These are phyloP conservation scores for Dugesia japonica DNA, from an alignment of 2,888 invertebrate species.

Conservation along the genomic window DNA sequence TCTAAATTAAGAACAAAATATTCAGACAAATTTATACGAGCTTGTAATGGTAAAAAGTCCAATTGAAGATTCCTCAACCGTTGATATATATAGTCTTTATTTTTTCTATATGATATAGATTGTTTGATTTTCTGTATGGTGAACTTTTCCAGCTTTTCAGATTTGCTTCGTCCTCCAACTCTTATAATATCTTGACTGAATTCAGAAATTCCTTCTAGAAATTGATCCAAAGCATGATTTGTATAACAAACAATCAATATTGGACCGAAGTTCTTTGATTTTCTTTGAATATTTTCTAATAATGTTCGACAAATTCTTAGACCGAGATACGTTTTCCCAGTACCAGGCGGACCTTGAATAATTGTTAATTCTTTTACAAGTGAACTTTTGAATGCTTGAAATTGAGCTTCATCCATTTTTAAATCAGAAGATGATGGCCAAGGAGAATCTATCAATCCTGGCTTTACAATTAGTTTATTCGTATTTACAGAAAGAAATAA, in stretches of 20 bases:
- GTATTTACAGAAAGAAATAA: too few species aligned
- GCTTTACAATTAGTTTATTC: too few species aligned
- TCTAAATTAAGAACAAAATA: too few species aligned
- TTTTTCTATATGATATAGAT: too few species aligned
- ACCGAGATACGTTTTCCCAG: slow-evolving; percentile 68
- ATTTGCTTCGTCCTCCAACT: slow-evolving; percentile 41
- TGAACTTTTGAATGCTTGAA: slow-evolving; percentile 8
- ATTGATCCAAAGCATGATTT: slow-evolving; percentile 72
- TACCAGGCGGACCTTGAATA: slow-evolving; percentile 61
- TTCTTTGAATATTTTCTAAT: slow-evolving; percentile 26
- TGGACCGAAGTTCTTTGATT: slow-evolving; percentile 44
- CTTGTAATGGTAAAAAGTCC: too few species aligned
- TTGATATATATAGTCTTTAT: too few species aligned
- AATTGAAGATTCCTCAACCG: too few species aligned
- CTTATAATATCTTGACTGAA: slow-evolving; percentile 36
- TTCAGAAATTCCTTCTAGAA: slow-evolving; percentile 53
- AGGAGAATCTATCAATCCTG: too few species aligned
- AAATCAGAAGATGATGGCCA: too few species aligned
- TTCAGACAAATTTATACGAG: too few species aligned
- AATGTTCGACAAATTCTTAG: slow-evolving; percentile 56
- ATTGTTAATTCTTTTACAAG: slow-evolving; percentile 14
- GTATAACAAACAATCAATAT: slow-evolving; percentile 67
- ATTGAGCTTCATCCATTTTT: slow-evolving; percentile 20
- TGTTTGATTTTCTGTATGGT: background rate
- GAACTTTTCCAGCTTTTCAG: slow-evolving; percentile 34